A percentile compares a stretch with the other conserved stretches of the same genome.
phyloP scores from a whole-genome alignment of 2,113 vertebrate genomes.

The Centropus unirufus region DNA sequence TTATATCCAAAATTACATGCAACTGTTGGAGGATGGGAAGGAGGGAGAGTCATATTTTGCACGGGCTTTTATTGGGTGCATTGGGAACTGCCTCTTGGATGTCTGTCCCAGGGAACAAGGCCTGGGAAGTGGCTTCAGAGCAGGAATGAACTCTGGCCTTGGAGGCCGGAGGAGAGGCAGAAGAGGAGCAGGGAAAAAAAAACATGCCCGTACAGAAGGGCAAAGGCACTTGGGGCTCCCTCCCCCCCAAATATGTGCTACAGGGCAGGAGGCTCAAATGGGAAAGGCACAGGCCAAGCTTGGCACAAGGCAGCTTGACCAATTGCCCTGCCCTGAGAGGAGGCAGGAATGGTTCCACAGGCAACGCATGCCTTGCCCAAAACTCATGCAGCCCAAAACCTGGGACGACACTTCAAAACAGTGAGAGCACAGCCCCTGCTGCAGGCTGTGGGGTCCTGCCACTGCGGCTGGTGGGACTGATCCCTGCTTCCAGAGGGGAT shows the following conservation, averaged over 20 bases:
- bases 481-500: neutral
- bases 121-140: neutral
- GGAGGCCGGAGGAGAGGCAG: neutral
- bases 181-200: neutral
- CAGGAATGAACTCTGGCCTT: neutral
- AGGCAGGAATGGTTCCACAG: neutral
- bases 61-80: neutral
- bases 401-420: neutral
- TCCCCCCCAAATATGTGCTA: neutral
- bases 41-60: neutral
- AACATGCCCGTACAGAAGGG: neutral
- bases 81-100: neutral
- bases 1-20: neutral
- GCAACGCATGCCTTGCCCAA: neutral
- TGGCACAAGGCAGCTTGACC: neutral
- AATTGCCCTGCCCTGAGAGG: rapidly evolving
- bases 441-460: neutral
- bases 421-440: rapidly evolving
- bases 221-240: slow-evolving; percentile 18
- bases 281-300: neutral
- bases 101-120: neutral
- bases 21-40: neutral
- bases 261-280: slow-evolving; percentile 5
- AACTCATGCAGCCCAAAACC: neutral
- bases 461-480: neutral